Percentiles rank a stretch among this genome's conserved stretches.
phyloP scores from a whole-genome alignment of 2,888 invertebrate genomes.

The Eupithecia subfuscata region DNA sequence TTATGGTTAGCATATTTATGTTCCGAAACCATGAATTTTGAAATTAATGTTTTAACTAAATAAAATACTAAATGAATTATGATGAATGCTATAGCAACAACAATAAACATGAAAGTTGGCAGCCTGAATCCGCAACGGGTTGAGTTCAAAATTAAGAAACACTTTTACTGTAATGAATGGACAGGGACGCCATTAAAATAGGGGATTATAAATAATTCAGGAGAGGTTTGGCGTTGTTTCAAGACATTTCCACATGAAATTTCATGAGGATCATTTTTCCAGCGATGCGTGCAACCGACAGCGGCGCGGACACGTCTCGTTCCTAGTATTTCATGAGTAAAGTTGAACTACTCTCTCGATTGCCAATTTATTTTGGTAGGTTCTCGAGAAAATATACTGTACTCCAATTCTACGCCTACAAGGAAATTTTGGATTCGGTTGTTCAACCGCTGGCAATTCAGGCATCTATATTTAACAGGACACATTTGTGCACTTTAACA shows the following conservation, averaged over 20 bases:
- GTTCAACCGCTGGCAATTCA: neutral
- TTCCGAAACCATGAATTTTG: neutral
- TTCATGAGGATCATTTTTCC: slow-evolving; percentile 83
- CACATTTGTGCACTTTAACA: neutral
- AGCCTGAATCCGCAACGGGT: slow-evolving; percentile 61
- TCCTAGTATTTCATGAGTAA: slow-evolving; percentile 51
- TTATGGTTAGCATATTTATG: too few species aligned
- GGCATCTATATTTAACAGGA: neutral
- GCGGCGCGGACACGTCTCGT: slow-evolving; percentile 24
- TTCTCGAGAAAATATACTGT: neutral
- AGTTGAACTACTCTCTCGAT: slow-evolving; percentile 50
- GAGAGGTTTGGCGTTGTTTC: slow-evolving; percentile 81
- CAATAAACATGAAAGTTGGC: slow-evolving; percentile 44
- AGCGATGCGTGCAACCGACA: slow-evolving; percentile 53
- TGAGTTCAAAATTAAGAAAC: slow-evolving; percentile 77
- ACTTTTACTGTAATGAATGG: slow-evolving; percentile 77
- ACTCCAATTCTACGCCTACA: neutral
- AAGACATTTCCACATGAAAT: slow-evolving; percentile 83
- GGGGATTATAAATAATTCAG: slow-evolving; percentile 82
- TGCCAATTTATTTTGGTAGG: slow-evolving; percentile 5
- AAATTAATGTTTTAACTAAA: neutral
- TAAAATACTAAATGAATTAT: neutral
- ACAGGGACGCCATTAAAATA: slow-evolving; percentile 80
- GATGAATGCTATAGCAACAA: slow-evolving; percentile 20
- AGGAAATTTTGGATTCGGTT: neutral